Percentiles rank a stretch among this genome's conserved stretches.
These are phyloP conservation scores for Phodopus roborovskii DNA, from an alignment of 2,113 vertebrate genomes.

Conservation along the genomic window DNA sequence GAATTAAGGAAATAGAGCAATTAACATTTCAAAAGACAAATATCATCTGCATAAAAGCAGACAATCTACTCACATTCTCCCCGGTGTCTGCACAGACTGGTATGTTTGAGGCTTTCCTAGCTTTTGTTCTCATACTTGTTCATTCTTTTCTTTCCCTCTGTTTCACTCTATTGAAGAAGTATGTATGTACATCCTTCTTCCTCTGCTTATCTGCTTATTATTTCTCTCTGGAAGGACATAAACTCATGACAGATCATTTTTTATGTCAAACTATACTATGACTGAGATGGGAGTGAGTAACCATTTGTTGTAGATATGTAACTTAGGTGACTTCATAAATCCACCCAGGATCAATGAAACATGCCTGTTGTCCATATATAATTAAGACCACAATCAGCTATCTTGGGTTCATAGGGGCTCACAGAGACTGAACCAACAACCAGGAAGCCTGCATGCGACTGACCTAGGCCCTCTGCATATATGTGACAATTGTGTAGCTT, in stretches of 20 bases:
- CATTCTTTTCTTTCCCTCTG: neutral
- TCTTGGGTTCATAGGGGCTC: neutral
- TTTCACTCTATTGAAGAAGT: neutral
- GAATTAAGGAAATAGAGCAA: conserved; percentile 47
- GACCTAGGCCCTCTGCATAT: neutral
- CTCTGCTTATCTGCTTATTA: neutral
- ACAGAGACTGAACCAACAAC: neutral
- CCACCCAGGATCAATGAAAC: neutral
- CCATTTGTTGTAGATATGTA: neutral
- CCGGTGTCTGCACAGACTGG: neutral
- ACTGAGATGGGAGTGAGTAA: neutral
- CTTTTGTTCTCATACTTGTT: neutral
- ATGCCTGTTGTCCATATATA: neutral
- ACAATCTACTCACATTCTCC: neutral
- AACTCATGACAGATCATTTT: neutral
- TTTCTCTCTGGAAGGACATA: neutral
- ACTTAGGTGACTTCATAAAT: neutral
- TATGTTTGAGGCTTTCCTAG: accelerated
- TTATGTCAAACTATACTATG: neutral
- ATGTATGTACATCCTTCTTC: neutral
- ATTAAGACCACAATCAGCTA: neutral
- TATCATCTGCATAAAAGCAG: neutral
- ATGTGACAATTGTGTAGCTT: neutral
- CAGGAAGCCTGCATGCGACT: neutral
- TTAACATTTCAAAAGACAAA: conserved; percentile 64